phyloP scores from a whole-genome alignment of 1,140 invertebrate genomes.

The Sesamia nonagrioides region DNA sequence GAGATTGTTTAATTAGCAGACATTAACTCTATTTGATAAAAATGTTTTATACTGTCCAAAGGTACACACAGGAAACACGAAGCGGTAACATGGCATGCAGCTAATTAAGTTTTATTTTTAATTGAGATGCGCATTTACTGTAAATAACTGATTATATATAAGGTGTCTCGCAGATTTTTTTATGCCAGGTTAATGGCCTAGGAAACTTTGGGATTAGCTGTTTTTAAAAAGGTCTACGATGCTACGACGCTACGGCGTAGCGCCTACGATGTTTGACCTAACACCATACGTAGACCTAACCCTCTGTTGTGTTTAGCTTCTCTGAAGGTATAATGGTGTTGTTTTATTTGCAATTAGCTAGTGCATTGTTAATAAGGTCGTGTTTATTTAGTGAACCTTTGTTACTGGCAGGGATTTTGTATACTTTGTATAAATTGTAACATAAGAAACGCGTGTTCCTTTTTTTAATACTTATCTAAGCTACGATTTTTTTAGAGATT shows the following conservation, averaged over 20 bases:
- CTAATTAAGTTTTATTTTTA: background rate
- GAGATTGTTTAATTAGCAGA: slow-evolving; percentile 18
- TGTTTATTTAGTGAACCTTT: background rate
- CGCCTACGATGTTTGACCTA: slow-evolving; percentile 3
- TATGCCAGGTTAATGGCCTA: too few relatives aligned
- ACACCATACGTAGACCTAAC: background rate
- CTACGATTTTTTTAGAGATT: too few relatives aligned
- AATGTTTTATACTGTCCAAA: slow-evolving; percentile 10
- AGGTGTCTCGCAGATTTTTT: background rate
- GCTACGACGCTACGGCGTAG: slow-evolving; percentile 42
- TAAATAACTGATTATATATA: background rate
- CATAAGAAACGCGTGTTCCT: too few relatives aligned
- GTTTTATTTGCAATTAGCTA: background rate
- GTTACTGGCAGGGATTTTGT: too few relatives aligned
- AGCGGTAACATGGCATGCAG: background rate
- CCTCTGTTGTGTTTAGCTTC: slow-evolving; percentile 6
- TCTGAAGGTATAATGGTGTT: background rate
- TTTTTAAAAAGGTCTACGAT: slow-evolving; percentile 24
- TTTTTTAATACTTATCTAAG: too few relatives aligned
- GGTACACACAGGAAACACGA: slow-evolving; percentile 23
- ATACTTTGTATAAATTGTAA: too few relatives aligned
- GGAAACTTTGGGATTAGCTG: background rate
- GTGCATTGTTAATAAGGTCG: background rate
- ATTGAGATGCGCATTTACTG: background rate
- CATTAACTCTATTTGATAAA: slow-evolving; percentile 33